Percentiles rank a stretch among this genome's conserved stretches.
Conservation (phyloP, 2,113 vertebrate genomes). For the Accipiter virgatus region DNA sequence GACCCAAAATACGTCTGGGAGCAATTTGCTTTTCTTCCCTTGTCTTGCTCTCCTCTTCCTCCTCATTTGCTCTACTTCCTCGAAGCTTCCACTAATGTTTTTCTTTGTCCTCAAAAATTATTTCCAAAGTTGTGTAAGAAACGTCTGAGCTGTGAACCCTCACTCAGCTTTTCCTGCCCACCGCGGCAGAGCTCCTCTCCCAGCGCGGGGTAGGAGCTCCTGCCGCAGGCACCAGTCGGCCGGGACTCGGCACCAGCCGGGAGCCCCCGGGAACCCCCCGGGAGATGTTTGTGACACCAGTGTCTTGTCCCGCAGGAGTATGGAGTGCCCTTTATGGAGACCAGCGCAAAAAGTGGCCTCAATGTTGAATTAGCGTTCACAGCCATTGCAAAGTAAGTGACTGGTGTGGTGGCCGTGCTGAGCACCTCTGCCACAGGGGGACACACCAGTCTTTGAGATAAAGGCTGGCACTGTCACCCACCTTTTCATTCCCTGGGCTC, state of each 20-base stretch:
- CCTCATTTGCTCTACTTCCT: not conserved
- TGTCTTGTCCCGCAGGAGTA: constrained; percentile 79
- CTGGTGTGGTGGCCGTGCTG: not conserved
- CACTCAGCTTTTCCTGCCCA: not conserved
- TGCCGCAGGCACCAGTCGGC: fast-evolving
- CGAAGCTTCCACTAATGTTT: not conserved
- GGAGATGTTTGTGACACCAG: fast-evolving
- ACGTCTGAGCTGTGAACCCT: not conserved
- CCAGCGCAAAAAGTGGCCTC: constrained; percentile 88
- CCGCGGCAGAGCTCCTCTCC: fast-evolving
- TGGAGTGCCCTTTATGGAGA: constrained; percentile 94
- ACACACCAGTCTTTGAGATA: not conserved
- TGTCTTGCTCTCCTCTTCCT: not conserved
- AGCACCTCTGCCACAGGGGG: not conserved
- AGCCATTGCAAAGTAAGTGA: constrained; percentile 90
- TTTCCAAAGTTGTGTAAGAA: not conserved
- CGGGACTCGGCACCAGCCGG: fast-evolving
- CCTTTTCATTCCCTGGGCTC: not conserved
- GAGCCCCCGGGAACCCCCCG: fast-evolving
- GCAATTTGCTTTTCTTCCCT: not conserved
- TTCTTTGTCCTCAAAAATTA: not conserved
- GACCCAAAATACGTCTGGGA: not conserved
- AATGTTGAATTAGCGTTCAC: constrained; percentile 92
- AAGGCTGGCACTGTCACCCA: not conserved
- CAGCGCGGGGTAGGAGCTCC: not conserved